Percentiles rank a stretch among this genome's conserved stretches.
These are phyloP conservation scores for Nerophis ophidion DNA, from an alignment of 2,113 vertebrate species.

Conservation along the genomic window DNA sequence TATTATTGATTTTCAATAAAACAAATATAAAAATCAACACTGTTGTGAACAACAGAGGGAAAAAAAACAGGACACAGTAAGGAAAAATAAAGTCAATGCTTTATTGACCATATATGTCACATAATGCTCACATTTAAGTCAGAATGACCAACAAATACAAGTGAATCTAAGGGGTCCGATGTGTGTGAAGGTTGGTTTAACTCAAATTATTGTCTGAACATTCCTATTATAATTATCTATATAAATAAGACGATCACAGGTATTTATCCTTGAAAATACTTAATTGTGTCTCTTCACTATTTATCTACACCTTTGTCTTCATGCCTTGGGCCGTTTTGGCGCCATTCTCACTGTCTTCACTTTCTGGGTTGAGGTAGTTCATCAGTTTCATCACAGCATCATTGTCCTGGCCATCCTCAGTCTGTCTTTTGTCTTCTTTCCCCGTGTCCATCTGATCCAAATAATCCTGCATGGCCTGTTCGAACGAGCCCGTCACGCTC, in stretches of 20 bases:
- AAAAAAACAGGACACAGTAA: constrained; percentile 61
- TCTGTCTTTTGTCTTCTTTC: constrained; percentile 71
- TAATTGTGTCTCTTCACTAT: constrained; percentile 36
- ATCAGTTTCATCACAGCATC: constrained; percentile 81
- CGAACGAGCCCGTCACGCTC: constrained; percentile 63
- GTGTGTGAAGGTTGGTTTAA: constrained; percentile 41
- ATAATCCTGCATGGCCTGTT: constrained; percentile 77
- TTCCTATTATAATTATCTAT: constrained; percentile 22
- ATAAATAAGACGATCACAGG: constrained; percentile 53
- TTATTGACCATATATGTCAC: constrained; percentile 72
- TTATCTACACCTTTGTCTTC: constrained; percentile 34
- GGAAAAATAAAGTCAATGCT: constrained; percentile 75
- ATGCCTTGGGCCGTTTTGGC: constrained; percentile 75
- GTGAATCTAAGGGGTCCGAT: constrained; percentile 43
- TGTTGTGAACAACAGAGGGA: not conserved
- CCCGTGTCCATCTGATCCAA: constrained; percentile 71
- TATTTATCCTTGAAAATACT: constrained; percentile 62
- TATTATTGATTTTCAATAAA: too few relatives aligned
- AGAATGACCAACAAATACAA: constrained; percentile 58
- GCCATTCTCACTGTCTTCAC: constrained; percentile 70
- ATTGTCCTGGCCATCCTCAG: constrained; percentile 70
- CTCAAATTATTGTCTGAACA: constrained; percentile 40
- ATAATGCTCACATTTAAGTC: constrained; percentile 65
- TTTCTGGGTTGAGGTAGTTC: constrained; percentile 83
- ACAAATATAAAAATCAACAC: not conserved